These are phyloP conservation scores for Phallusia fumigata DNA, from an alignment of 23 tunicate genomes.

Conservation along the genomic window DNA sequence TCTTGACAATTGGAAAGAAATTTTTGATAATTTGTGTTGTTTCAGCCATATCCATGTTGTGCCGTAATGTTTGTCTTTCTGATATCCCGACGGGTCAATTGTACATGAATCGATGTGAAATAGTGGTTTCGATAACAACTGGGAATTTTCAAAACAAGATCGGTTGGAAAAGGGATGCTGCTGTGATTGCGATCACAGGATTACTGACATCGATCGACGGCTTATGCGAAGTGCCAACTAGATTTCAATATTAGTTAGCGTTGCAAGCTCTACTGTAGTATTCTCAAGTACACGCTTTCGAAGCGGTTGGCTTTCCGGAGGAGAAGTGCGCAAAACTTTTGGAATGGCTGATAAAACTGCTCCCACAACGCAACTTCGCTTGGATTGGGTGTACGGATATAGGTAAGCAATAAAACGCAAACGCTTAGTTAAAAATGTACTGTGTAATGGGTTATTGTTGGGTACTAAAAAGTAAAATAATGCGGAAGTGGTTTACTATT, in stretches of 20 bases:
- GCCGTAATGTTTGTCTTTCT: too few relatives aligned
- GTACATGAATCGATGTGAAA: neutral
- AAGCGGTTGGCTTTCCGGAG: too few relatives aligned
- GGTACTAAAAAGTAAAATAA: too few relatives aligned
- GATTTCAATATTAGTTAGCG: too few relatives aligned
- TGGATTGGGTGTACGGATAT: constrained; percentile 99
- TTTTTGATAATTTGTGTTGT: too few relatives aligned
- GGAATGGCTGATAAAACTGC: constrained; percentile 85
- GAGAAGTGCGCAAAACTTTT: neutral
- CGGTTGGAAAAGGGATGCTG: neutral
- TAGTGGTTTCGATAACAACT: constrained; percentile 36
- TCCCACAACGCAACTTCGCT: constrained; percentile 68
- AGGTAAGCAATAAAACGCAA: constrained; percentile 35
- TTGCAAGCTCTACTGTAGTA: too few relatives aligned
- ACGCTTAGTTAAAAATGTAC: neutral
- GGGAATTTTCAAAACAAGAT: constrained; percentile 40
- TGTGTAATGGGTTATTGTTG: neutral
- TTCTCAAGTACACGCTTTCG: too few relatives aligned
- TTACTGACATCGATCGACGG: neutral
- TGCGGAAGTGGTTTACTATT: too few relatives aligned
- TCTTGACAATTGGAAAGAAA: too few relatives aligned
- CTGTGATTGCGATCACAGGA: neutral
- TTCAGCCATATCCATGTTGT: too few relatives aligned
- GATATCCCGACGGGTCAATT: neutral
- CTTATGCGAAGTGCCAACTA: too few relatives aligned